Evolutionary conservation across 2,888 invertebrate genomes (phyloP), one percentile per base, ranked within the genome.

Genomic region (Drosophila eohydei): DNA sequence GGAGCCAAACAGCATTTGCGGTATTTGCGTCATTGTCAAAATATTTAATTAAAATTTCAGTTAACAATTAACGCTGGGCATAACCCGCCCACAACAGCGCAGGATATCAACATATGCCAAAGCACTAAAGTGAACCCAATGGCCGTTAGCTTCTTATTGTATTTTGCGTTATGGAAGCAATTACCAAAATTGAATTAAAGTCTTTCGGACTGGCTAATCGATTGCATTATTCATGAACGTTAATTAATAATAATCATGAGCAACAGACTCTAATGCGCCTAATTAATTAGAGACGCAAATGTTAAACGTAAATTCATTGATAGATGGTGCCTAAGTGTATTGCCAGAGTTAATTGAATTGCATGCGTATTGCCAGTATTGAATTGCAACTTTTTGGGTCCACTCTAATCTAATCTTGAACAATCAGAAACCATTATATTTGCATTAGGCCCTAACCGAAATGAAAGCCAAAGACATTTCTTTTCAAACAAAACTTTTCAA

Each of bases 21-120:
- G 85, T 71, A 70, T 82, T 71, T 77, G 68, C 74, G 73, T 75
- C 80, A 85, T 74, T 88, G 78, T 64, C 69, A 72, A 80, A 83
- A 80, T 83, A 83, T 88, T 86, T 88, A 88, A 90, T 86, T 90
- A 86, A 90, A 88, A 83, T 88, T 85, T 80, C 76, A 83, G 86
- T 88, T 78, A 83, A 80, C 81, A 78, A 88, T 85, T 89, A 81
- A 84, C 84, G 82, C 71, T 54, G 79, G 70, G 26, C 51, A 43
- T 21, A 58, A 44, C 32, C n/a, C 30, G 26, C 3, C 38, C 30
- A 41, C 26, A 55, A 51, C 8, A 46, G 36, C 32, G 4, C 34
- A 60, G 60, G 54, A 50, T 43, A 40, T 5, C 11, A 71, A 63
- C 61, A 59, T 62, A 61, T 62, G 61, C 30, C 46, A 9, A 54